These are phyloP conservation scores for Drosophila greeni DNA, from an alignment of 2,888 invertebrate species.

Conservation along the genomic window DNA sequence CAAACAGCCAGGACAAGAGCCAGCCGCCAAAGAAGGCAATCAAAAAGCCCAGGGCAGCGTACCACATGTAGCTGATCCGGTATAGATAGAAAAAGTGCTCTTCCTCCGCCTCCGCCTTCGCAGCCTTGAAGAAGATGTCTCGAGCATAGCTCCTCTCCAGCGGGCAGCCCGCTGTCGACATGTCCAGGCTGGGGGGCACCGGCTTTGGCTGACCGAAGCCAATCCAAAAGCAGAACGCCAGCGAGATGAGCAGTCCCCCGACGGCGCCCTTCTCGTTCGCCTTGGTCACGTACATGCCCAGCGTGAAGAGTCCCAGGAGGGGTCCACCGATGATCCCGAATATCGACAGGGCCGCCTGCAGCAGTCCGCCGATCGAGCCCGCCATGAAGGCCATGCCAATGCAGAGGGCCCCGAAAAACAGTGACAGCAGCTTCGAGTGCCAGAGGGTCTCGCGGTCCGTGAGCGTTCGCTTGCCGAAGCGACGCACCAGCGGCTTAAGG, in stretches of 20 bases:
- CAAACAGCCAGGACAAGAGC: conserved; percentile 79
- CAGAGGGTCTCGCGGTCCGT: conserved; percentile 79
- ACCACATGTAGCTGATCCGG: conserved; percentile 86
- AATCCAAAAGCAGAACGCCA: conserved; percentile 88
- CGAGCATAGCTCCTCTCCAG: conserved; percentile 40
- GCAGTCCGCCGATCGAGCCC: conserved; percentile 89
- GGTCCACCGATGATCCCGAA: conserved; percentile 94
- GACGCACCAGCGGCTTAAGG: conserved; percentile 81
- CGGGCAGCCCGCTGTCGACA: conserved; percentile 82
- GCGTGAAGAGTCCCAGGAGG: conserved; percentile 89
- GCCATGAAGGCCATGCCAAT: conserved; percentile 90
- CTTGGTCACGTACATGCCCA: conserved; percentile 89
- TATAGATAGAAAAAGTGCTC: conserved; percentile 74
- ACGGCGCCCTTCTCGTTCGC: conserved; percentile 87
- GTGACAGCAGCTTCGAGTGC: conserved; percentile 84
- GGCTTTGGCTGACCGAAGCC: conserved; percentile 91
- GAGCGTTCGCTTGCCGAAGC: conserved; percentile 76
- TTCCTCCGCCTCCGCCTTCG: conserved; percentile 15
- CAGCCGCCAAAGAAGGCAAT: conserved; percentile 80
- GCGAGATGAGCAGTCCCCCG: conserved; percentile 82
- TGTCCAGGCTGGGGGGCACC: conserved; percentile 80
- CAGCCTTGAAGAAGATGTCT: conserved; percentile 44
- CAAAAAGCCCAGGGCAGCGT: conserved; percentile 81
- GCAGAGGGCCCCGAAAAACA: conserved; percentile 86
- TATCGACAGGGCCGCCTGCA: conserved; percentile 91